Percentiles rank a stretch among this genome's conserved stretches.
These are phyloP conservation scores for Drosophila emarginata DNA, from an alignment of 2,888 invertebrate species.

Conservation along the genomic window DNA sequence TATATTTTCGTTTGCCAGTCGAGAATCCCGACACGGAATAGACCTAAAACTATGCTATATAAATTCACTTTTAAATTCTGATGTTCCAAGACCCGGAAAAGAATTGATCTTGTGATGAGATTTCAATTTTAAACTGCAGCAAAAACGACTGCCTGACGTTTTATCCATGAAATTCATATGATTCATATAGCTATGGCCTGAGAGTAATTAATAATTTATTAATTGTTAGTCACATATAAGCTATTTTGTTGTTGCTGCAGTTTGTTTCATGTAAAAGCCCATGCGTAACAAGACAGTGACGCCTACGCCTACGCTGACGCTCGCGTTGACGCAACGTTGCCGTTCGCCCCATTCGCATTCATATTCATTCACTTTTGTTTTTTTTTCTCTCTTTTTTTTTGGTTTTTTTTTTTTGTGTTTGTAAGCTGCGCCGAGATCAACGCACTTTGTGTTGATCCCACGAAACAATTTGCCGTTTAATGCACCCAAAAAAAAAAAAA, in stretches of 20 bases:
- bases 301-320: constrained; percentile 44
- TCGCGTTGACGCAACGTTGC: constrained; percentile 30
- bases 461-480: constrained; percentile 77
- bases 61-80: not conserved
- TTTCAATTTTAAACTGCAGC: too few relatives aligned
- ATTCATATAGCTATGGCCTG: constrained; percentile 37
- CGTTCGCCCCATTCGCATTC: constrained; percentile 11
- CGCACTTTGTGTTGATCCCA: constrained; percentile 75
- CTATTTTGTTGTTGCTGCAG: constrained; percentile 35
- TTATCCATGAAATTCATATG: constrained; percentile 20
- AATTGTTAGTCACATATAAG: constrained; percentile 65
- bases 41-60: constrained; percentile 2
- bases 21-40: not conserved
- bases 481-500: constrained; percentile 65
- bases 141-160: not conserved
- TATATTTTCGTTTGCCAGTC: too few relatives aligned
- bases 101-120: not conserved
- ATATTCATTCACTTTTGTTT: constrained; percentile 65
- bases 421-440: constrained; percentile 64
- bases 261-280: constrained; percentile 27
- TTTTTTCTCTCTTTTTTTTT: not conserved
- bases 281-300: constrained; percentile 40
- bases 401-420: constrained; percentile 1
- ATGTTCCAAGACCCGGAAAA: not conserved
- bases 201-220: constrained; percentile 59